Evolutionary conservation across 2,888 invertebrate species (phyloP), one percentile per base, ranked within the genome.

Genomic region (Agrotis segetum): DNA sequence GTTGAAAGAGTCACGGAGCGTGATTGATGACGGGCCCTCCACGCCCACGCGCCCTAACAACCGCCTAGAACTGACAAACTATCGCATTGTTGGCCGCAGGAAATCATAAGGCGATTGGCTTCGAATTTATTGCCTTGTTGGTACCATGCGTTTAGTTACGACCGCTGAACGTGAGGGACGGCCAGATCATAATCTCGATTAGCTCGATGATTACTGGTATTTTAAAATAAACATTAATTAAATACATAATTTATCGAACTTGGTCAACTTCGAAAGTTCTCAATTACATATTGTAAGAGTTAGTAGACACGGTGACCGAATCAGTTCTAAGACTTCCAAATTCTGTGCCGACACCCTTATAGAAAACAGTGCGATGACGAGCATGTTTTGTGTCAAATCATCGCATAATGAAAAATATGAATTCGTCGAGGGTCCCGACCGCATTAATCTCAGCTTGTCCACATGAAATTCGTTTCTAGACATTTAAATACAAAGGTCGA

Each of bases 1-100:
- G 95, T 96, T 95, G 95, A 96, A 95, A 96, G 96, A 96, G 95
- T 95, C 95, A 94, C 92, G 92, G 85, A 86, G 91, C 87, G 94
- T 95, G 96, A 96, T 96, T 95, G 95, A 96, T 95, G 95, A 92
- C 91, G 89, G 89, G 89, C 85, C 87, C 85, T 86, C 86, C 87
- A 92, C 93, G 90, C 95, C 94, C 92, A 93, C 94, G 88, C 88
- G 89, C 86, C 88, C 91, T 92, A 90, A 91, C 93, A 92, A 93
- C 90, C 88, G 90, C 88, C 92, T 93, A 93, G 93, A 94, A 90
- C 92, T 93, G 95, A 94, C 95, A 93, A 93, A 95, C 93, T 93
- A 92, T 92, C 88, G 89, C 88, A 90, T 90, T 91, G 91, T 92
- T 89, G 88, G 88, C 91, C 88, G 86, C 88, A 88, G 91, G 90